Evolutionary conservation across 2,888 invertebrate species (phyloP).

Genomic region (Macropis europaea): DNA sequence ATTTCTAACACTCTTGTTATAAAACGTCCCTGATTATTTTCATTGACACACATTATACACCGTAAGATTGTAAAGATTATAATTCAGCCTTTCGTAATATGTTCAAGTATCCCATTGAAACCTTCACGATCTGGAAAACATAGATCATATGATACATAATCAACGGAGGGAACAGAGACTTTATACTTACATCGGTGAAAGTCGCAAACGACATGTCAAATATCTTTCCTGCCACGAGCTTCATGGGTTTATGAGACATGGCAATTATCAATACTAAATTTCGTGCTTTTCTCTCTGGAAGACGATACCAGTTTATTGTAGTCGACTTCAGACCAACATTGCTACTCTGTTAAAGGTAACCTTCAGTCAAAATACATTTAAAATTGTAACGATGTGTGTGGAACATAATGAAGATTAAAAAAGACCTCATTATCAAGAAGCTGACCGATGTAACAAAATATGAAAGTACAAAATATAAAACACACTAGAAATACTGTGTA

Average conservation of each 20-base stretch:
- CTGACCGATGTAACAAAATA: constrained; percentile 56
- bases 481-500: constrained; percentile 28
- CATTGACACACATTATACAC: too few species aligned
- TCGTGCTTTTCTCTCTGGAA: constrained; percentile 48
- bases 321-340: constrained; percentile 1
- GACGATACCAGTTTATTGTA: constrained; percentile 57
- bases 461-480: constrained; percentile 44
- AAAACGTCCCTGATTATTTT: too few species aligned
- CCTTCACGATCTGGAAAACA: constrained; percentile 42
- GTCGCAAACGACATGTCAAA: constrained; percentile 59
- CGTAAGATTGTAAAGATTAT: too few species aligned
- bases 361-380: not conserved
- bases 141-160: too few species aligned
- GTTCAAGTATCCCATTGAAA: constrained; percentile 49
- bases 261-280: constrained; percentile 54
- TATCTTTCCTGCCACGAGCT: constrained; percentile 62
- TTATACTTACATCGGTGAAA: constrained; percentile 61
- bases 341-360: constrained; percentile 6
- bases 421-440: constrained; percentile 53
- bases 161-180: not conserved
- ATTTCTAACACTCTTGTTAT: too few species aligned
- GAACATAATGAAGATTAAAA: too few species aligned
- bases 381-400: not conserved
- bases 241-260: constrained; percentile 50
- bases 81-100: too few species aligned